These are phyloP conservation scores for Sphaeridia pumilis DNA, from an alignment of 2,888 invertebrate genomes.

Conservation along the genomic window DNA sequence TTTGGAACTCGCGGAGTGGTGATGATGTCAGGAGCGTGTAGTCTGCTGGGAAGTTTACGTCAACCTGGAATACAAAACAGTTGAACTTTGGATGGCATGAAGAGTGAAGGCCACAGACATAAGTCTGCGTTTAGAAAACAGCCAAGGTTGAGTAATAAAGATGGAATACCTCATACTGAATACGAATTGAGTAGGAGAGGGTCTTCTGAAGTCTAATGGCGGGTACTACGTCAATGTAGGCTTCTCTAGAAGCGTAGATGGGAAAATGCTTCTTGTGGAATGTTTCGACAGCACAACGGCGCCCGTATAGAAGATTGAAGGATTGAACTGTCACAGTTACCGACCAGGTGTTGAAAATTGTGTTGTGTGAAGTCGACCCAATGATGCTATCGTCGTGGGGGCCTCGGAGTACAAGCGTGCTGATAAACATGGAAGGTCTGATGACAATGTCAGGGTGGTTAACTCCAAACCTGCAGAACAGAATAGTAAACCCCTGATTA, in stretches of 20 bases:
- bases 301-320: not conserved
- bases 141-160: too few relatives aligned
- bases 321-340: not conserved
- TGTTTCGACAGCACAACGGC: not conserved
- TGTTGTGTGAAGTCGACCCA: not conserved
- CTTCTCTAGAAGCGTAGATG: not conserved
- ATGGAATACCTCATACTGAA: conserved; percentile 1
- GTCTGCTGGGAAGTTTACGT: not conserved
- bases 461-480: too few relatives aligned
- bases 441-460: too few relatives aligned
- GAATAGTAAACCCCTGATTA: too few relatives aligned
- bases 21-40: not conserved
- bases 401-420: not conserved
- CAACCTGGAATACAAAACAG: not conserved
- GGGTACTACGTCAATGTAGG: not conserved
- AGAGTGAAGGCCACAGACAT: too few relatives aligned
- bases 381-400: conserved; percentile 1
- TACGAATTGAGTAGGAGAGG: not conserved
- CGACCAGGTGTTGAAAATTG: not conserved
- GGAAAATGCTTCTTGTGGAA: not conserved
- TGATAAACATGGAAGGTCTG: not conserved
- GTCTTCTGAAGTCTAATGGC: not conserved
- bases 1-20: not conserved
- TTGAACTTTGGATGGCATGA: too few relatives aligned
- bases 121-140: too few relatives aligned